Conservation (phyloP, 2,797 vertebrate species). For the Yasuhikotakia modesta region DNA sequence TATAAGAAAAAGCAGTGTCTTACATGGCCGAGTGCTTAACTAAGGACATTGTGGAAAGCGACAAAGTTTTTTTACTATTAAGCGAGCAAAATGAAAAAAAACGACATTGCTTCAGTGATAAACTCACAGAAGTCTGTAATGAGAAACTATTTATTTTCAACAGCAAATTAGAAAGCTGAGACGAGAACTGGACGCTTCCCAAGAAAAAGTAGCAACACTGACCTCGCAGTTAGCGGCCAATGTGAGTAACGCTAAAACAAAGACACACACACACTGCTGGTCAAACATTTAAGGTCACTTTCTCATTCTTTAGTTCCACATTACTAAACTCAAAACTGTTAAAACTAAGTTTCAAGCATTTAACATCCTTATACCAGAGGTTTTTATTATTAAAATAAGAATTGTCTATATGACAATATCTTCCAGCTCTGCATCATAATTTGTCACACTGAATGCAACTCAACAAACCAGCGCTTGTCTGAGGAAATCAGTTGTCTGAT, state of each 20-base stretch:
- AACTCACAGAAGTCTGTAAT: conserved; percentile 36
- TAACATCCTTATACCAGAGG: too few relatives aligned
- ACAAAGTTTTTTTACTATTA: conserved; percentile 1
- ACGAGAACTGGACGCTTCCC: conserved; percentile 93
- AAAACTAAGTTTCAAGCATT: too few relatives aligned
- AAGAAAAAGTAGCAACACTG: conserved; percentile 97
- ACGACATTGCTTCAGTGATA: conserved; percentile 12
- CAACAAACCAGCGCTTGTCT: too few relatives aligned
- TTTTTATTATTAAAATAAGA: too few relatives aligned
- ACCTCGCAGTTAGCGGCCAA: conserved; percentile 96
- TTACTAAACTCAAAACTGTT: too few relatives aligned
- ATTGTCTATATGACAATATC: too few relatives aligned
- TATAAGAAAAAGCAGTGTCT: conserved; percentile 5
- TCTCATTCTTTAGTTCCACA: too few relatives aligned
- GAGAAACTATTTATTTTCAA: conserved; percentile 9
- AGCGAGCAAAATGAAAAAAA: neutral
- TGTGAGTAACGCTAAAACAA: conserved; percentile 77
- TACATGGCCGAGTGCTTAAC: conserved; percentile 5
- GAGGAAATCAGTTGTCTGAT: too few relatives aligned
- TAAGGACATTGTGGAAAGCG: conserved; percentile 13
- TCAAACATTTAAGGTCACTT: too few relatives aligned
- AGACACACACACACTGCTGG: too few relatives aligned
- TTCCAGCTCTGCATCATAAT: too few relatives aligned
- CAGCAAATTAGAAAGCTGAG: conserved; percentile 98
- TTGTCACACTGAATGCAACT: too few relatives aligned